A percentile compares a stretch with the other conserved stretches of the same genome.
Conservation (phyloP, 2,113 vertebrate species). For the Ovis aries region ARS-UI_Ramb_v3.0 NC_056080.1:107141501-107142000, state of each 20-base stretch:
- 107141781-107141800: not conserved
- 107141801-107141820: not conserved
- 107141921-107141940: not conserved
- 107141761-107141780: not conserved
- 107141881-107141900: constrained; percentile 5
- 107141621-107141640: not conserved
- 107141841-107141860: constrained; percentile 11
- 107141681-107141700: not conserved
- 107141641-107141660: not conserved
- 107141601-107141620: not conserved
- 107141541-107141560: not conserved
- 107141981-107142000: not conserved
- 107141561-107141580: not conserved
- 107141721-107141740: not conserved
- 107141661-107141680: not conserved
- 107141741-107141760: not conserved
- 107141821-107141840: not conserved
- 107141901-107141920: not conserved
- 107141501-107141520: not conserved
- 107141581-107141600: not conserved
- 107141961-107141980: not conserved
- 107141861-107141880: not conserved
- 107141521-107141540: constrained; percentile 15
- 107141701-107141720: not conserved
- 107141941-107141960: constrained; percentile 24